Conservation (phyloP, 2,797 vertebrate species). For the Eupleurogrammus muticus region DNA sequence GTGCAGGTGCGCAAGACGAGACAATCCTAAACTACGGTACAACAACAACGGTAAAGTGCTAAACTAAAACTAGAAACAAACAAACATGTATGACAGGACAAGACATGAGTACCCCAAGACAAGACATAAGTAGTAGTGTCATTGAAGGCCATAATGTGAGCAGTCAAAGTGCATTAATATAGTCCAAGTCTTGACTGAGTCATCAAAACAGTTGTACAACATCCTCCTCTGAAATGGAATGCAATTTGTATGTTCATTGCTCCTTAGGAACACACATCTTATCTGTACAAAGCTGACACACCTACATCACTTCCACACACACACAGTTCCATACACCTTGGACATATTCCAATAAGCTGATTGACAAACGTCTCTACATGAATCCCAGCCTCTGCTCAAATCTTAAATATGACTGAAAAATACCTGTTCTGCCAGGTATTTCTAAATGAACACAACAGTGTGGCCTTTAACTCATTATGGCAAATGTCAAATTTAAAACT, state of each 20-base stretch:
- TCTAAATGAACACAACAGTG: not conserved
- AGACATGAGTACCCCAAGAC: too few species aligned
- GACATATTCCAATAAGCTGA: constrained; percentile 15
- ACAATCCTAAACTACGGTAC: too few species aligned
- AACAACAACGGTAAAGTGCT: too few species aligned
- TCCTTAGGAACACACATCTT: constrained; percentile 63
- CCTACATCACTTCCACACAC: constrained; percentile 54
- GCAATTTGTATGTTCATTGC: constrained; percentile 31
- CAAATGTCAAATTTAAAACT: constrained; percentile 11
- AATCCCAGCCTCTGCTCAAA: constrained; percentile 2
- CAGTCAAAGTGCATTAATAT: too few species aligned
- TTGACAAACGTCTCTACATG: not conserved
- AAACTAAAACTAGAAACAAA: too few species aligned
- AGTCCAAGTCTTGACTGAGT: too few species aligned
- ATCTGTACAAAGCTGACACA: constrained; percentile 62
- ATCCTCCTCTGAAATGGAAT: constrained; percentile 20
- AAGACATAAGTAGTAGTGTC: too few species aligned
- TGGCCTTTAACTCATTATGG: constrained; percentile 8
- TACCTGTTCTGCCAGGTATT: not conserved
- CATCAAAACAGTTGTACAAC: too few species aligned
- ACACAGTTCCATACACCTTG: constrained; percentile 32
- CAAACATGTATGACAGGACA: too few species aligned
- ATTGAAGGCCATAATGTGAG: too few species aligned
- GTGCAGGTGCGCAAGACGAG: too few species aligned
- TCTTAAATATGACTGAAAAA: constrained; percentile 10